Percentiles rank a stretch among this genome's conserved stretches.
These are phyloP conservation scores for Pangasius sanitwongsei DNA, from an alignment of 2,797 vertebrate species.

Conservation along the genomic window DNA sequence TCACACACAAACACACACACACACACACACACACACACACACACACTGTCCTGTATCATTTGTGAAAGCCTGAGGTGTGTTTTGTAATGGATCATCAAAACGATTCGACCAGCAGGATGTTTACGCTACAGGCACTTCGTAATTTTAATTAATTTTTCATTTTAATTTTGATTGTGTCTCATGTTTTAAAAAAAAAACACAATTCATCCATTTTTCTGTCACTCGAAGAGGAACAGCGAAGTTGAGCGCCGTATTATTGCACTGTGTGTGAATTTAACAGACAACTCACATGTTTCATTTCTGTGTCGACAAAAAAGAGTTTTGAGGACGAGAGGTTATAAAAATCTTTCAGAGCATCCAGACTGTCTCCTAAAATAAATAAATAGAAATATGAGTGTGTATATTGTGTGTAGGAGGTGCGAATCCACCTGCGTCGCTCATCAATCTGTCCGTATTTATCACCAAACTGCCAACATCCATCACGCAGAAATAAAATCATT, in stretches of 20 bases:
- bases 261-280: background rate
- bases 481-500: background rate
- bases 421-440: constrained; percentile 12
- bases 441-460: constrained; percentile 25
- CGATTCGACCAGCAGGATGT: constrained; percentile 4
- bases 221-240: background rate
- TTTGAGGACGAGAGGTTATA: background rate
- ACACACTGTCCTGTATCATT: constrained; percentile 22
- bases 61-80: constrained; percentile 10
- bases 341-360: background rate
- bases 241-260: background rate
- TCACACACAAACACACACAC: background rate
- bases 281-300: background rate
- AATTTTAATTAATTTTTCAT: constrained; percentile 18
- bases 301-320: background rate
- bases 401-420: constrained; percentile 4
- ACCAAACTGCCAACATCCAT: constrained; percentile 17
- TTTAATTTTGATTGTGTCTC: background rate
- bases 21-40: constrained; percentile 18
- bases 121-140: background rate
- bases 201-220: constrained; percentile 4
- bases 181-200: background rate
- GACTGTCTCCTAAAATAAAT: constrained; percentile 18
- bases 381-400: constrained; percentile 1
- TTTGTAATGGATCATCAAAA: background rate